These are phyloP conservation scores for Macrosoma leucophasiata DNA, from an alignment of 2,888 invertebrate genomes.

Conservation along the genomic window DNA sequence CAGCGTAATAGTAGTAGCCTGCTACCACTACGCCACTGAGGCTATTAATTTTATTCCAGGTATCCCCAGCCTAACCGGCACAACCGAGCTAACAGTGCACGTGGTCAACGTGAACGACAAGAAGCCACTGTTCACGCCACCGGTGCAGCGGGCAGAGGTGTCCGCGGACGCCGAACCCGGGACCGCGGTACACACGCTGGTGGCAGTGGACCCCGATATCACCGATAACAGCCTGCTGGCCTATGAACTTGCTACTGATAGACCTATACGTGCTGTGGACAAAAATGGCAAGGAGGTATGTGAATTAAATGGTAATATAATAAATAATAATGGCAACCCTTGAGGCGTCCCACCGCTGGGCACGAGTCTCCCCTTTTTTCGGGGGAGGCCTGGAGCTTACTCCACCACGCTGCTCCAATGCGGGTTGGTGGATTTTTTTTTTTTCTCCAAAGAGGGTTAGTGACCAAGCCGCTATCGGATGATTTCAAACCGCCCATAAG, in stretches of 20 bases:
- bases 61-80: slow-evolving; percentile 87
- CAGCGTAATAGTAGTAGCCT: no score
- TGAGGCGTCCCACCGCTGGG: no score
- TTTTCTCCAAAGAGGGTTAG: no score
- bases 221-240: slow-evolving; percentile 79
- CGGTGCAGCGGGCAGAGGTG: slow-evolving; percentile 85
- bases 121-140: slow-evolving; percentile 86
- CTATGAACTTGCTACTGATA: slow-evolving; percentile 78
- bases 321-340: no score
- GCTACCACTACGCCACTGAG: no score
- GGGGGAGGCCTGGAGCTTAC: no score
- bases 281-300: slow-evolving; percentile 86
- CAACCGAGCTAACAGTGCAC: slow-evolving; percentile 84
- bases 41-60: slow-evolving; percentile 73
- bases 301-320: no score
- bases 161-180: slow-evolving; percentile 86
- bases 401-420: no score
- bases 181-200: slow-evolving; percentile 80
- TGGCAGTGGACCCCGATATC: slow-evolving; percentile 88
- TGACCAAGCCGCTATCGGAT: no score
- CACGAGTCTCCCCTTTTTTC: no score
- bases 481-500: no score
- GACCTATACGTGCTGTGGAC: slow-evolving; percentile 85
- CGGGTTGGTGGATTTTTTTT: no score
- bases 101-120: slow-evolving; percentile 93